Evolutionary conservation across 1,140 invertebrate species (phyloP).

Genomic region (Diploscapter pachys): DNA sequence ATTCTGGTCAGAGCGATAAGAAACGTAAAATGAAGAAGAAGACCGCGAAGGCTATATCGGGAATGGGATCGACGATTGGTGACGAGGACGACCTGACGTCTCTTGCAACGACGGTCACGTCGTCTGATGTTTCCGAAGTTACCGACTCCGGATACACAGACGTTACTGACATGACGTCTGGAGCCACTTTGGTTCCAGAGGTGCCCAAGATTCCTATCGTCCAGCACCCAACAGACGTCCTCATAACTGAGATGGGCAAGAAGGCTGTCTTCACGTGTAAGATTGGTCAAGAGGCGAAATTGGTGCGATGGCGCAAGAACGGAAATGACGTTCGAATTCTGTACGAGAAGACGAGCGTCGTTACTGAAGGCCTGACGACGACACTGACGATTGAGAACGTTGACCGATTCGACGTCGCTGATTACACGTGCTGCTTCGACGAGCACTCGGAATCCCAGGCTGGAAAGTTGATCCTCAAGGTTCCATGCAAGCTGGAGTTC

Average conservation of each 20-base stretch:
- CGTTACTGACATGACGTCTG: not conserved
- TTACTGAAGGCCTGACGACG: constrained; percentile 9
- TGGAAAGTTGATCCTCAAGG: constrained; percentile 8
- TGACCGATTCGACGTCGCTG: not conserved
- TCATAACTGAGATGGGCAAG: constrained; percentile 3
- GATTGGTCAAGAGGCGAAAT: constrained; percentile 2
- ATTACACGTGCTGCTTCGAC: no score
- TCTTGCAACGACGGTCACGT: constrained; percentile 17
- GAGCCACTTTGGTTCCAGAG: not conserved
- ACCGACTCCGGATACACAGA: not conserved
- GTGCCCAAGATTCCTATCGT: constrained; percentile 14
- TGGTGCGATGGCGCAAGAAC: constrained; percentile 26
- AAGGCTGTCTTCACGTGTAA: constrained; percentile 5
- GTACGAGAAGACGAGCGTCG: constrained; percentile 18
- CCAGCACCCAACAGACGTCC: not conserved
- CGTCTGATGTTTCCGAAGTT: not conserved
- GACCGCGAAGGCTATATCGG: constrained; percentile 2
- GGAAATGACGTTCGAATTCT: constrained; percentile 12
- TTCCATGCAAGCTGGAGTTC: constrained; percentile 14
- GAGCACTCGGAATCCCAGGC: not conserved
- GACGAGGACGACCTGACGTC: constrained; percentile 2
- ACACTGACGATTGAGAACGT: constrained; percentile 13
- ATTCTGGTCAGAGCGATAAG: constrained; percentile 2
- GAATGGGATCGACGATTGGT: not conserved
- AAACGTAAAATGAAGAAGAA: constrained; percentile 7